Evolutionary conservation across 1,140 invertebrate genomes (phyloP).

Genomic region (Uloborus diversus): DNA sequence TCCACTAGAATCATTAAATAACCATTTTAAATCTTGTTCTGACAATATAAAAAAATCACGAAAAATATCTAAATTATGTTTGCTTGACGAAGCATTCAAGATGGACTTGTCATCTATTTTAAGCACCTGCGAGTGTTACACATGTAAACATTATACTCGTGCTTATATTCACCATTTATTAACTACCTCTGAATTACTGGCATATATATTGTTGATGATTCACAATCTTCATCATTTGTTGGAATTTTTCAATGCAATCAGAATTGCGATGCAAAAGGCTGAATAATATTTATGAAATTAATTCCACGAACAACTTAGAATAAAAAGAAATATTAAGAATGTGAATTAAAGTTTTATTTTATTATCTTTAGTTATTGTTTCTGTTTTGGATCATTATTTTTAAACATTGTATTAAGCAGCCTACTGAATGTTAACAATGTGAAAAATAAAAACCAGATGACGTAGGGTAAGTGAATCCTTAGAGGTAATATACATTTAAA

Average conservation of each 20-base stretch:
- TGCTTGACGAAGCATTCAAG: constrained; percentile 57
- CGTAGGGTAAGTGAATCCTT: too few relatives aligned
- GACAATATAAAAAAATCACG: constrained; percentile 6
- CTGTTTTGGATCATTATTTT: too few relatives aligned
- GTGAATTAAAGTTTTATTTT: too few relatives aligned
- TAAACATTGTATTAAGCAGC: too few relatives aligned
- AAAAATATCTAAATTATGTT: constrained; percentile 21
- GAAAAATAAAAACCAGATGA: too few relatives aligned
- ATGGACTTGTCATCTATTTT: constrained; percentile 63
- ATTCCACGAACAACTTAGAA: neutral
- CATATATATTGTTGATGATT: constrained; percentile 64
- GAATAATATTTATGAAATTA: neutral
- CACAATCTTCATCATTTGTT: constrained; percentile 58
- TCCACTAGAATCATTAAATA: constrained; percentile 21
- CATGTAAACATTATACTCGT: constrained; percentile 63
- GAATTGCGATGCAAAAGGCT: constrained; percentile 10
- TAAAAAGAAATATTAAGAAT: too few relatives aligned
- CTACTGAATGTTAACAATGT: too few relatives aligned
- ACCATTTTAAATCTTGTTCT: neutral
- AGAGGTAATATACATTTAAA: too few relatives aligned
- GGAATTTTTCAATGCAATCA: constrained; percentile 53
- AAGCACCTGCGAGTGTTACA: constrained; percentile 63
- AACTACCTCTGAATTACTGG: constrained; percentile 64
- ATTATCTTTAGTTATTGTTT: too few relatives aligned
- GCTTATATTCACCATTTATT: constrained; percentile 66